These are phyloP conservation scores for Cosmia pyralina DNA, from an alignment of 2,888 invertebrate genomes.

Conservation along the genomic window DNA sequence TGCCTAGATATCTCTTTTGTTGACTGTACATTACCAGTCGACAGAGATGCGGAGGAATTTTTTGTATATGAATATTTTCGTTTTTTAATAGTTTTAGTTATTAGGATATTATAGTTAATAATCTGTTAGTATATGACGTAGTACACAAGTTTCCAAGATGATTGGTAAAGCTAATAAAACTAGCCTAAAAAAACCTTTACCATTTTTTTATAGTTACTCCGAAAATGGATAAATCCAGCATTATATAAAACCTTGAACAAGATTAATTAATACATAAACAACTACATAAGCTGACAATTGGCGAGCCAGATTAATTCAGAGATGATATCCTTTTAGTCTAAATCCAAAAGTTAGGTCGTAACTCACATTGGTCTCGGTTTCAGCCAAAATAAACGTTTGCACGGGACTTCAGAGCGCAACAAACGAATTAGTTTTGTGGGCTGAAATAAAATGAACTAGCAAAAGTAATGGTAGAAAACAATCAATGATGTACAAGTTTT, in stretches of 20 bases:
- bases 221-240: neutral
- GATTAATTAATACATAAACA: neutral
- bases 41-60: no score
- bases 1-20: no score
- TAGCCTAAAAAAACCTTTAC: neutral
- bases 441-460: conserved; percentile 1
- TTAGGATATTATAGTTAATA: no score
- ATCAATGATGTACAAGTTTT: neutral
- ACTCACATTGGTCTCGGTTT: conserved; percentile 21
- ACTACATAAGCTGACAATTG: neutral
- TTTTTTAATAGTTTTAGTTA: no score
- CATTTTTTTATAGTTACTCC: neutral
- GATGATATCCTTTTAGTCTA: conserved; percentile 4
- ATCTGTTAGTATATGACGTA: neutral
- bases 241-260: neutral
- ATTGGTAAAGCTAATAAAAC: neutral
- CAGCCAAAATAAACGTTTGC: conserved; percentile 32
- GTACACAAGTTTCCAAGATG: neutral
- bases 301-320: neutral
- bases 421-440: conserved; percentile 17
- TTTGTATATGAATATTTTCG: no score
- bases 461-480: neutral
- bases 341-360: conserved; percentile 24
- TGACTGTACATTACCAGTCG: no score
- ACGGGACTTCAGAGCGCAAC: conserved; percentile 19